A percentile compares a stretch with the other conserved stretches of the same genome.
Conservation (phyloP, 2,797 vertebrate genomes). For the Enteromius paludinosus region DNA sequence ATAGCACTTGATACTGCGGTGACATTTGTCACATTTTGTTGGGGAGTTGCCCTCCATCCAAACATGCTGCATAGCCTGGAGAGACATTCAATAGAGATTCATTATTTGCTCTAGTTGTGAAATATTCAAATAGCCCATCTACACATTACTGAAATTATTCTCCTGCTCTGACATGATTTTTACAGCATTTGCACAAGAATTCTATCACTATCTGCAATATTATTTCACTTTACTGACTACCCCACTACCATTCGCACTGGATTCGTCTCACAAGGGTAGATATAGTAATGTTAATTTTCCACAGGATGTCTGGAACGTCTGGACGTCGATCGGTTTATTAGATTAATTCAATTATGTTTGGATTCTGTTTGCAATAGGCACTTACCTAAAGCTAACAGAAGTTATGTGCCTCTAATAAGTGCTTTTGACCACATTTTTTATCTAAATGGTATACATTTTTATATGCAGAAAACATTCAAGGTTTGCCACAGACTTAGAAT, state of each 20-base stretch:
- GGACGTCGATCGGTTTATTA: no score
- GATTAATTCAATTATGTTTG: no score
- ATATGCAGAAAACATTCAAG: not conserved
- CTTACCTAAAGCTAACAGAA: no score
- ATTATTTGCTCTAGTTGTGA: not conserved
- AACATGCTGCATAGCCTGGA: constrained; percentile 92
- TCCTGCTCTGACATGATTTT: not conserved
- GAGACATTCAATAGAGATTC: constrained; percentile 31
- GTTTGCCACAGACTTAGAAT: not conserved
- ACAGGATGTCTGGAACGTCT: not conserved
- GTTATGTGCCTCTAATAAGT: not conserved
- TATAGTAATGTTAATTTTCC: not conserved
- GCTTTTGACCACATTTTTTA: not conserved
- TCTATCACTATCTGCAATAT: not conserved
- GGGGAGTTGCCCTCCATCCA: constrained; percentile 96
- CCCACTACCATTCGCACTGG: not conserved
- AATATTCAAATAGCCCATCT: not conserved
- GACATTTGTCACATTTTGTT: constrained; percentile 90
- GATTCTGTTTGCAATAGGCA: no score
- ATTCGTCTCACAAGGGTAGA: not conserved
- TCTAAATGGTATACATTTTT: not conserved
- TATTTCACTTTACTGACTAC: not conserved
- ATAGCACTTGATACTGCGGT: constrained; percentile 95
- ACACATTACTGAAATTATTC: not conserved
- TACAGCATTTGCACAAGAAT: not conserved